Percentiles rank a stretch among this genome's conserved stretches.
These are phyloP conservation scores for Epinotia bilunana DNA, from an alignment of 2,888 invertebrate species.

Conservation along the genomic window DNA sequence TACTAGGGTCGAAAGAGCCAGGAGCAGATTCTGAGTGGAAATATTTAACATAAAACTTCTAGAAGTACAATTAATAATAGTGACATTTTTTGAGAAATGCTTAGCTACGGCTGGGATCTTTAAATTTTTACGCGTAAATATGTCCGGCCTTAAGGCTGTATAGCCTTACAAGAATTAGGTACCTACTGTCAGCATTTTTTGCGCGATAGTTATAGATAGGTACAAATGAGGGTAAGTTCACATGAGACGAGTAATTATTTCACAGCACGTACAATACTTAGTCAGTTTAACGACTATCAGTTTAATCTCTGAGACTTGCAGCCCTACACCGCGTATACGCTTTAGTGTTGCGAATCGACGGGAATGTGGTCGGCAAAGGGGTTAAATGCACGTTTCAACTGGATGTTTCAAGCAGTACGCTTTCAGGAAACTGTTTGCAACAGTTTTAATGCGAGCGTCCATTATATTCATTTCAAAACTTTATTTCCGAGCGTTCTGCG, in stretches of 20 bases:
- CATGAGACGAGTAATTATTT: slow-evolving; percentile 44
- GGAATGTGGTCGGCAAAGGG: slow-evolving; percentile 12
- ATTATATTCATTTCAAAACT: slow-evolving; percentile 7
- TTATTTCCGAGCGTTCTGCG: background rate
- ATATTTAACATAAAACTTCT: too few relatives aligned
- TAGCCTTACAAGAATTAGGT: too few relatives aligned
- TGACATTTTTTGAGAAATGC: too few relatives aligned
- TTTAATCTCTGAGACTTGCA: slow-evolving; percentile 32
- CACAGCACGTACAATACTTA: slow-evolving; percentile 48
- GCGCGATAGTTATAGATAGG: background rate
- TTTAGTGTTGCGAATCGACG: slow-evolving; percentile 14
- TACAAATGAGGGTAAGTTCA: background rate
- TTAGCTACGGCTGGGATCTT: too few relatives aligned
- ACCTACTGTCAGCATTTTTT: too few relatives aligned
- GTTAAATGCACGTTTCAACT: slow-evolving; percentile 8
- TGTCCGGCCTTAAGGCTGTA: too few relatives aligned
- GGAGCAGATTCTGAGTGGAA: too few relatives aligned
- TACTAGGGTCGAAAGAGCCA: too few relatives aligned
- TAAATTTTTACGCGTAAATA: too few relatives aligned
- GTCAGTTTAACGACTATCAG: slow-evolving; percentile 33
- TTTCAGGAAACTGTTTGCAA: slow-evolving; percentile 23
- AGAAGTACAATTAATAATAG: too few relatives aligned
- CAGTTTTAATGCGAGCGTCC: slow-evolving; percentile 10
- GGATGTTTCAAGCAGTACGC: slow-evolving; percentile 14
- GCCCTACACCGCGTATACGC: background rate